These are phyloP conservation scores for Harmothoe impar DNA, from an alignment of 2,888 invertebrate genomes.

Conservation along the genomic window DNA sequence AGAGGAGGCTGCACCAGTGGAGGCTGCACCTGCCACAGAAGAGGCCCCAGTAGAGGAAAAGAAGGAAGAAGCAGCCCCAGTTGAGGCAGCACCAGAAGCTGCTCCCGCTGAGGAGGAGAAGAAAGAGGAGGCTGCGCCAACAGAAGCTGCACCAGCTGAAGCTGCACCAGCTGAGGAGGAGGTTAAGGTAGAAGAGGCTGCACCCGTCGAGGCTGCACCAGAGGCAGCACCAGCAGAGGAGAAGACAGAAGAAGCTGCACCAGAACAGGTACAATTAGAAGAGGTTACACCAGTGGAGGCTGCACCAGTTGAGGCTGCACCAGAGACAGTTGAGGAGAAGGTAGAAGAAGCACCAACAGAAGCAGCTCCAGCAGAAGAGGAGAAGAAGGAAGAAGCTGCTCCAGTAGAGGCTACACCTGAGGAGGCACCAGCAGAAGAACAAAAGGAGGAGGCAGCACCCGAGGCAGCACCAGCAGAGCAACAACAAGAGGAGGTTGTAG, in stretches of 20 bases:
- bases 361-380: conserved; percentile 2
- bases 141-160: conserved; percentile 30
- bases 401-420: conserved; percentile 40
- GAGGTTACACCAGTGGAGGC: conserved; percentile 24
- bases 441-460: conserved; percentile 47
- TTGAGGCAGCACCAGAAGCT: conserved; percentile 41
- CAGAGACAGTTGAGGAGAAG: background rate
- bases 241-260: conserved; percentile 41
- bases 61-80: conserved; percentile 30
- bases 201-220: conserved; percentile 34
- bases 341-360: background rate
- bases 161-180: conserved; percentile 28
- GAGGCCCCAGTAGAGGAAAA: conserved; percentile 20
- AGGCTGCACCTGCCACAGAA: conserved; percentile 36
- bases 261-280: background rate
- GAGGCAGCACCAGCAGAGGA: conserved; percentile 35
- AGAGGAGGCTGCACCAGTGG: conserved; percentile 19
- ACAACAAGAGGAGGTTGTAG: background rate
- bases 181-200: conserved; percentile 3
- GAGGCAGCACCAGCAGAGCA: background rate
- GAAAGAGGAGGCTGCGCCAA: conserved; percentile 5
- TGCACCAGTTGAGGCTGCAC: background rate
- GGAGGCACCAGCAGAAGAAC: conserved; percentile 23
- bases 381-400: conserved; percentile 42
- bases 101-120: conserved; percentile 3